phyloP scores from a whole-genome alignment of 2,888 invertebrate species.

The Brachyptera risi region DNA sequence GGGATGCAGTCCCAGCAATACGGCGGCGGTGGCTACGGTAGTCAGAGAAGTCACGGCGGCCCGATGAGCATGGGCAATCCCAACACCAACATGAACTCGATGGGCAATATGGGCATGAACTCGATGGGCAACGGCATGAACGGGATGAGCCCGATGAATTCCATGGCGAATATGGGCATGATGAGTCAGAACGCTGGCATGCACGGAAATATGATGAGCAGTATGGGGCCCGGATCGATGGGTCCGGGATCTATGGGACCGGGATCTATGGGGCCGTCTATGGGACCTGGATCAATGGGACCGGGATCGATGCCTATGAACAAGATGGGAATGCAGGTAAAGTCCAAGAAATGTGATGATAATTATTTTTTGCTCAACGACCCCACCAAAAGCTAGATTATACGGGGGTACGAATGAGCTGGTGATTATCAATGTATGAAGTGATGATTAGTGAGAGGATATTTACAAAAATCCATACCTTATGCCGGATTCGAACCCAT shows the following conservation, averaged over 20 bases:
- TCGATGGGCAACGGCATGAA: slow-evolving; percentile 44
- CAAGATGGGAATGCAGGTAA: slow-evolving; percentile 42
- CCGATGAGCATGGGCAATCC: slow-evolving; percentile 49
- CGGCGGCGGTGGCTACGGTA: slow-evolving; percentile 54
- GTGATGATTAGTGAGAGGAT: too few relatives aligned
- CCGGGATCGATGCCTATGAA: slow-evolving; percentile 34
- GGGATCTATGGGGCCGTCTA: slow-evolving; percentile 32
- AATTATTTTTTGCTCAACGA: too few relatives aligned
- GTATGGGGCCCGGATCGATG: slow-evolving; percentile 28
- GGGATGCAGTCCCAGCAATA: slow-evolving; percentile 61
- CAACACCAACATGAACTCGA: slow-evolving; percentile 47
- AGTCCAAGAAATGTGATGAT: too few relatives aligned
- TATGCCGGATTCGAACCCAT: too few relatives aligned
- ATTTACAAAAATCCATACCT: too few relatives aligned
- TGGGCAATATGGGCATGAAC: slow-evolving; percentile 48
- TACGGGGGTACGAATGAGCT: too few relatives aligned
- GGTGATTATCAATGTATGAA: too few relatives aligned
- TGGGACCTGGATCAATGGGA: slow-evolving; percentile 29
- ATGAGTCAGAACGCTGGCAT: slow-evolving; percentile 40
- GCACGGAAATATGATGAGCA: slow-evolving; percentile 39
- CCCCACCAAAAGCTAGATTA: too few relatives aligned
- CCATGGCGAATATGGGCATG: slow-evolving; percentile 63
- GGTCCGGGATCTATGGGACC: slow-evolving; percentile 11
- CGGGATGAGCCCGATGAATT: slow-evolving; percentile 62
- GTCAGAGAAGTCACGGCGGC: slow-evolving; percentile 56